Evolutionary conservation across 1,140 invertebrate genomes (phyloP), one percentile per base, ranked within the genome.

Genomic region (Pectinophora gossypiella): DNA sequence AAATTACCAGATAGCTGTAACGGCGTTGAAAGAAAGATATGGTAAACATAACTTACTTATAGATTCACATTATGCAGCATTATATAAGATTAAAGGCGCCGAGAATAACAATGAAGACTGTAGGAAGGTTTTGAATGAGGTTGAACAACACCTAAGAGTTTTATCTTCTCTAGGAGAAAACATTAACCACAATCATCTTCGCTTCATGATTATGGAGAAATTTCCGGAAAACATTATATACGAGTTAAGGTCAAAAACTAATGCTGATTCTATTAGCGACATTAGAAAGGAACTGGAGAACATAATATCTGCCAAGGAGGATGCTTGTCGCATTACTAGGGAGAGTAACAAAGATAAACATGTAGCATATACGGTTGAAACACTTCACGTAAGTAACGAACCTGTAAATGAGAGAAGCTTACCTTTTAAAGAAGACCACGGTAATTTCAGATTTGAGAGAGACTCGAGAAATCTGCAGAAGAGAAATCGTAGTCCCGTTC

Each of bases 1-100:
- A 40, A 51, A 51, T 19, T 51, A 51, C 23, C 6, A 21, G 13
- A 42, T 51, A 16, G 49, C 49, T 15, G 19, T 51, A n/a, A n/a
- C 38, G n/a, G 7, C 21, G 10, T 13, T 51, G 6, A 51, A 42
- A 23, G 40, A 51, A 7, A 20, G 49, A 13, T 43, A 23, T 22
- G 49, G 49, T 6, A 51, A 51, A 0, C 3, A 12, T n/a, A 20
- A 10, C 13, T 19, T 19, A n/a, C 16, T 51, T 15, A 23, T 51
- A 12, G 49, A 51, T 51, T 35, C 49, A 1, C 49, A 51, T 18
- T 38, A 49, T 19, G n/a, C 10, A 12, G 27, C 47, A 18, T 23
- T 49, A 12, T 38, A 21, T 13, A 42, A 51, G 3, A 23, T 42
- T 10, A 51, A 43, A 15, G n/a, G 10, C 1, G 21, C 21, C 12